Evolutionary conservation across 2,797 vertebrate species (phyloP).

Genomic region (Bradypodion ventrale): DNA sequence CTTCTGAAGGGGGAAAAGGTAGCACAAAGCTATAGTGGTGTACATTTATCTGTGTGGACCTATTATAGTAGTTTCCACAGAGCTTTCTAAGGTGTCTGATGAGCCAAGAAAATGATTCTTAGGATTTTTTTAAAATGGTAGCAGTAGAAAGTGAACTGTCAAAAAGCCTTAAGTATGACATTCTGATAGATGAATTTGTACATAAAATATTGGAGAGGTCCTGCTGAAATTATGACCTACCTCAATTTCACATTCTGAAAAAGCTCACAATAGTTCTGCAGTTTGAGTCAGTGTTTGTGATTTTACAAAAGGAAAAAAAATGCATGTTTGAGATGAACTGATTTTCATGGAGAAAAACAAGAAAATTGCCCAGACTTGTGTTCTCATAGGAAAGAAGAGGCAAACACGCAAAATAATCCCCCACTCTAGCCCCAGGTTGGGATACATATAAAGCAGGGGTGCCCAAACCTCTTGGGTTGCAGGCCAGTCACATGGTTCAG

Average conservation of each 20-base stretch:
- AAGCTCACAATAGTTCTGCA: constrained; percentile 19
- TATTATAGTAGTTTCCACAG: constrained; percentile 19
- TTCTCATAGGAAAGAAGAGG: constrained; percentile 2
- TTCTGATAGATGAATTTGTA: constrained; percentile 38
- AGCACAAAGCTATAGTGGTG: constrained; percentile 7
- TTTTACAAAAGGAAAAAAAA: constrained; percentile 8
- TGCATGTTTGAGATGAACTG: neutral
- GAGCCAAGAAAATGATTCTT: constrained; percentile 46
- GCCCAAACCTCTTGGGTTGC: no score
- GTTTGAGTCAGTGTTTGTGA: constrained; percentile 5
- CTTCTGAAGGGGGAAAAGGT: constrained; percentile 49
- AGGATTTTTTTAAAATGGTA: constrained; percentile 50
- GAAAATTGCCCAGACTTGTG: constrained; percentile 1
- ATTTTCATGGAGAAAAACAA: constrained; percentile 39
- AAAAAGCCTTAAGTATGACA: constrained; percentile 26
- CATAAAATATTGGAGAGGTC: constrained; percentile 35
- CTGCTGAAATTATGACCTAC: constrained; percentile 44
- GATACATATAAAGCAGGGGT: neutral
- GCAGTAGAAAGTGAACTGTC: constrained; percentile 37
- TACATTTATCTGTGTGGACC: constrained; percentile 41
- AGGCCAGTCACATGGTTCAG: no score
- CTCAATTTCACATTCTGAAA: constrained; percentile 37
- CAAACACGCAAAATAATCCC: neutral
- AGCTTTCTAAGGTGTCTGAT: constrained; percentile 35
- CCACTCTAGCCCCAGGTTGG: neutral